A percentile compares a stretch with the other conserved stretches of the same genome.
These are phyloP conservation scores for Typhlichthys eigenmanni DNA, from an alignment of 2,797 vertebrate species.

Conservation along the genomic window DNA sequence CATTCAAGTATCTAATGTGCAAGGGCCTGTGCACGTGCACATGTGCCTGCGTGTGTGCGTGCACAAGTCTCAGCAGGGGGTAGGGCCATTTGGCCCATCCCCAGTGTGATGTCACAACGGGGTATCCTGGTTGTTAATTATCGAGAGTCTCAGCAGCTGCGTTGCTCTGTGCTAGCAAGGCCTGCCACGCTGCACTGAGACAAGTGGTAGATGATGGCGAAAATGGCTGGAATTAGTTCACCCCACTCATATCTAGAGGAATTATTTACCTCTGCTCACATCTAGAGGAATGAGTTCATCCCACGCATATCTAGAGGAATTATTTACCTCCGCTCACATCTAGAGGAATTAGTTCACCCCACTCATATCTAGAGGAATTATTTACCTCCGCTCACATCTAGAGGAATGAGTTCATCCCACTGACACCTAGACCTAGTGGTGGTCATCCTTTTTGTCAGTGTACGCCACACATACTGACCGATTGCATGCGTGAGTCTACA, in stretches of 20 bases:
- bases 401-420: no score
- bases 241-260: not conserved
- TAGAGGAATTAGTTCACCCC: no score
- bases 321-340: not conserved
- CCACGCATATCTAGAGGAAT: not conserved
- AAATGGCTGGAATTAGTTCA: no score
- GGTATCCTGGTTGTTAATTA: slow-evolving; percentile 15
- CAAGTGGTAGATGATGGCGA: not conserved
- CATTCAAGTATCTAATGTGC: no score
- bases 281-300: no score
- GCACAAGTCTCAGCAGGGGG: not conserved
- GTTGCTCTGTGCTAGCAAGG: not conserved
- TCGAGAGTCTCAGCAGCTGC: slow-evolving; percentile 7
- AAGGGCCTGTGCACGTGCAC: slow-evolving; percentile 3
- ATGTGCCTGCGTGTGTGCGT: not conserved
- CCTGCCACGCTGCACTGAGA: slow-evolving; percentile 17
- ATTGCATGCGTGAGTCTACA: no score
- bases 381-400: not conserved
- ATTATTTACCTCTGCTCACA: not conserved
- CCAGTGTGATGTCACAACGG: not conserved
- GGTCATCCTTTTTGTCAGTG: no score
- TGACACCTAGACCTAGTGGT: not conserved
- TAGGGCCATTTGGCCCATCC: not conserved
- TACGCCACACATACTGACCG: no score
- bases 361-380: not conserved